Conservation (phyloP, 2,113 vertebrate genomes). For the Trinectes maculatus region DNA sequence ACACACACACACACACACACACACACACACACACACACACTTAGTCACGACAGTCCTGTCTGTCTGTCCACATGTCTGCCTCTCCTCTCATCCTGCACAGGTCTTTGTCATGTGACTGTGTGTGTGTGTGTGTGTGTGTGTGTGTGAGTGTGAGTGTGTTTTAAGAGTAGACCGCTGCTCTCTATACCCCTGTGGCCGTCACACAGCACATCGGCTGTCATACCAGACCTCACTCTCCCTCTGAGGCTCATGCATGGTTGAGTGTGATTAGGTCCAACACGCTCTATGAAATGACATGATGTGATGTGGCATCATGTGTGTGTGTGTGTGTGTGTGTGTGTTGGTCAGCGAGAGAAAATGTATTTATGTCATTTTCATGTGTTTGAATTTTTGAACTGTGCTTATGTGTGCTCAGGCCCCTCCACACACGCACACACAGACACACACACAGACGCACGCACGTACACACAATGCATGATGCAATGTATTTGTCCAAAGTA, state of each 20-base stretch:
- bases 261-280: slow-evolving; percentile 77
- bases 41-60: too few species aligned
- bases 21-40: slow-evolving; percentile 29
- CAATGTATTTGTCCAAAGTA: too few species aligned
- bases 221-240: slow-evolving; percentile 73
- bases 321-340: slow-evolving; percentile 8
- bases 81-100: slow-evolving; percentile 26
- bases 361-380: slow-evolving; percentile 21
- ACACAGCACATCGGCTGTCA: slow-evolving; percentile 72
- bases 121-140: slow-evolving; percentile 1
- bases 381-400: too few species aligned
- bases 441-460: background rate
- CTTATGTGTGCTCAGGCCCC: background rate
- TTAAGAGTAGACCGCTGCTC: slow-evolving; percentile 57
- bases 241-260: slow-evolving; percentile 75
- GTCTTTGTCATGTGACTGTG: slow-evolving; percentile 39
- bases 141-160: slow-evolving; percentile 31
- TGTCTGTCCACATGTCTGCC: slow-evolving; percentile 22
- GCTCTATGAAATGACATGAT: slow-evolving; percentile 69
- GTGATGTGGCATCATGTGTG: slow-evolving; percentile 55
- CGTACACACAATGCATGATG: background rate
- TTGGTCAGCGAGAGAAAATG: slow-evolving; percentile 1
- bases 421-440: slow-evolving; percentile 14
- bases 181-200: slow-evolving; percentile 63
- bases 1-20: slow-evolving; percentile 25